A percentile compares a stretch with the other conserved stretches of the same genome.
Evolutionary conservation across 2,113 vertebrate species (phyloP).

Genomic region (Pseudonaja textilis): DNA sequence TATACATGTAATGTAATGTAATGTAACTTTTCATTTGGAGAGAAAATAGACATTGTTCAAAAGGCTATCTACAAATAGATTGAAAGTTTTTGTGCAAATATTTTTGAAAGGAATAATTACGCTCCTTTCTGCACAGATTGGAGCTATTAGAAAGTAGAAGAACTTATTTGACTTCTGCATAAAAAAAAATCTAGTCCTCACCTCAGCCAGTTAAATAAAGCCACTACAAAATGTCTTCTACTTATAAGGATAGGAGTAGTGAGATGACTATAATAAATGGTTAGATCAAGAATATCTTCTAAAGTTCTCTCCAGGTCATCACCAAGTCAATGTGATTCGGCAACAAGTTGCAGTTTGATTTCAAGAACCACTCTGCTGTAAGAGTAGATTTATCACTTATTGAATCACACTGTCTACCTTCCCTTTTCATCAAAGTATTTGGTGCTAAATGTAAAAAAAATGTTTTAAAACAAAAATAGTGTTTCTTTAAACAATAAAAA

Average conservation of each 20-base stretch:
- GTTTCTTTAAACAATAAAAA: neutral
- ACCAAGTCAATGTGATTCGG: neutral
- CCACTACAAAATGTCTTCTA: neutral
- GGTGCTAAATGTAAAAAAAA: neutral
- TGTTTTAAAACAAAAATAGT: neutral
- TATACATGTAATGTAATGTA: too few species aligned
- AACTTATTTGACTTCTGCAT: neutral
- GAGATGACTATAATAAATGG: neutral
- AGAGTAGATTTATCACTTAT: neutral
- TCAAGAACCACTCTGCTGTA: neutral
- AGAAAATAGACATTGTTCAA: neutral
- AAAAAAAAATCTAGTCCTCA: neutral
- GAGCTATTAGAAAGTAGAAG: neutral
- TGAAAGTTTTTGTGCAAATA: neutral
- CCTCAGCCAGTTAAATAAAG: neutral
- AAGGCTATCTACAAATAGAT: neutral
- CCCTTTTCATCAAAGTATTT: neutral
- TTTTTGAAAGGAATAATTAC: neutral
- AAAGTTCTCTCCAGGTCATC: neutral
- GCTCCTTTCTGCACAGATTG: neutral
- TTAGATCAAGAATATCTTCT: neutral
- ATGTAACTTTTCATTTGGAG: neutral
- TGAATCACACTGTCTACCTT: neutral
- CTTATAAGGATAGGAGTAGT: neutral
- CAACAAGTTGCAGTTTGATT: neutral